Conservation (phyloP, 2,113 vertebrate genomes). For the Pogonocichla stellata region DNA sequence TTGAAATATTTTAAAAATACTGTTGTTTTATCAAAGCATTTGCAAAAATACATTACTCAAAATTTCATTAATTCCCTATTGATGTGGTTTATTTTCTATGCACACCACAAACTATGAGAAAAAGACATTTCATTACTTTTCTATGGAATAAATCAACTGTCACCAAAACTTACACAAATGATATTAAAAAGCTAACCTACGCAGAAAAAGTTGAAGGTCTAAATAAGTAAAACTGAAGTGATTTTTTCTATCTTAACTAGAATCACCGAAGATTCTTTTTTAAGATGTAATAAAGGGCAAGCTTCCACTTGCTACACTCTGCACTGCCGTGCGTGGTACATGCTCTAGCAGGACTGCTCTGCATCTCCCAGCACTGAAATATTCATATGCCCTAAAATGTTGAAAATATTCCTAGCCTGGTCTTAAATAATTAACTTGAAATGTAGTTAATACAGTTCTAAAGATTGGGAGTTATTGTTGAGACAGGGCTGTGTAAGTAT, state of each 20-base stretch:
- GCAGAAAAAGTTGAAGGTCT: background rate
- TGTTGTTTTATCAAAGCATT: background rate
- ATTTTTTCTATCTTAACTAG: background rate
- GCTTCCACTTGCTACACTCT: background rate
- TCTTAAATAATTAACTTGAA: background rate
- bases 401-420: background rate
- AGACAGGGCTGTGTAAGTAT: background rate
- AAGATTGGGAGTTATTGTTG: background rate
- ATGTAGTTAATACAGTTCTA: background rate
- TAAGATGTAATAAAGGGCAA: background rate
- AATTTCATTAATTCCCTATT: background rate
- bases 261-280: background rate
- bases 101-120: background rate
- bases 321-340: background rate
- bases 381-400: background rate
- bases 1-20: background rate
- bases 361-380: background rate
- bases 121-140: background rate
- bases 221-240: background rate
- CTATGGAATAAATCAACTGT: background rate
- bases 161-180: background rate
- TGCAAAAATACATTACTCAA: background rate
- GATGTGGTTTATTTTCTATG: background rate
- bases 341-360: background rate
- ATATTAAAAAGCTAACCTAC: background rate